Base-by-base conservation (phyloP, 2,797 vertebrate species). In the Lithobates pipiens region DNA sequence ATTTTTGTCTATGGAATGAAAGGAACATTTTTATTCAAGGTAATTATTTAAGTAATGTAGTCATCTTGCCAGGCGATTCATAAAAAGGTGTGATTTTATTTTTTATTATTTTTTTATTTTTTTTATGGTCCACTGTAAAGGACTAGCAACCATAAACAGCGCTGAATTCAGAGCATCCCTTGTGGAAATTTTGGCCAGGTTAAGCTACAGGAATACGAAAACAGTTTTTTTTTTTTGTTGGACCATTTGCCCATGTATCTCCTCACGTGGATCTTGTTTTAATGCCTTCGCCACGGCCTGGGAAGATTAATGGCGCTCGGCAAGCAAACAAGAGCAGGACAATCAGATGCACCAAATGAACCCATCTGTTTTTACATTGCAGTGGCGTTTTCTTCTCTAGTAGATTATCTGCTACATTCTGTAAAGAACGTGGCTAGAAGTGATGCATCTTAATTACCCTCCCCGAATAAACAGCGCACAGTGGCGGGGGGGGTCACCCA, bases 251-350 rank as follows among this genome's bases (percentile, higher is more conserved):
- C 27, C 9, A 23, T 36, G 18, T 21, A 39, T 25, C 16, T 21
- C 32, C 69, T 71, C 32, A 18, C 36, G 16, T 9, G 16, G 34
- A 71, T 36, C 69, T 39, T 39, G 21, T 71, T 71, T n/a, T 36
- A 3, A 39, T 39, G 32, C 36, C 32, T 36, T 71, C 10, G 32
- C 32, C 69, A 39, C 3, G 25, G 69, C 54, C 11, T 18, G 32
- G 68, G 13, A 70, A 39, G 70, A 73, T 73, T 73, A 73, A 73
- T 73, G 71, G 71, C 23, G 42, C 16, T 73, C 36, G n/a, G 71
- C 23, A 9, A 10, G 32, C 70, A 5, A 72, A 42, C 34, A 44
- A 42, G 71, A 42, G 36, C 71, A 42, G 71, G 71, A 73, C 71
- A 44, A 44, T 73, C 32, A 73, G 71, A 42, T 13, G 39, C 23